phyloP scores from a whole-genome alignment of 2,888 invertebrate species.

The Choreutis nemorana region DNA sequence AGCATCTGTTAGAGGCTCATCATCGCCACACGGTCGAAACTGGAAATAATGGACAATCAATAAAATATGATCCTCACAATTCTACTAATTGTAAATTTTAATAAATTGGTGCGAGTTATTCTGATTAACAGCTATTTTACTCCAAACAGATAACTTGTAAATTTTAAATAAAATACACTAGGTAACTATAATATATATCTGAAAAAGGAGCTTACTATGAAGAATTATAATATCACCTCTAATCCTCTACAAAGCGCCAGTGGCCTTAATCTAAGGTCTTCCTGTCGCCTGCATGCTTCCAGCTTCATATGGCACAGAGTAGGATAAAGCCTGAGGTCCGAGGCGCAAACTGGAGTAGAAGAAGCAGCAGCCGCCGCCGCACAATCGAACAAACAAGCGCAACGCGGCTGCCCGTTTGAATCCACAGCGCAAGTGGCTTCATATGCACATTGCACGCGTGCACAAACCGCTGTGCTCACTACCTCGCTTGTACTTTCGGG shows the following conservation, averaged over 20 bases:
- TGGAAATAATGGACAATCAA: constrained; percentile 13
- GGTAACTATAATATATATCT: background rate
- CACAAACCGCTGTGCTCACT: constrained; percentile 73
- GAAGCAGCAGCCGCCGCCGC: constrained; percentile 62
- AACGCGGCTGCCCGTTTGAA: constrained; percentile 69
- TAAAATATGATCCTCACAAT: background rate
- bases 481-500: constrained; percentile 34
- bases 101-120: too few relatives aligned
- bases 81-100: background rate
- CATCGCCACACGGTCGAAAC: constrained; percentile 82
- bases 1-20: constrained; percentile 74
- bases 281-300: constrained; percentile 84
- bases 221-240: constrained; percentile 61
- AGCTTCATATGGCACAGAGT: constrained; percentile 86
- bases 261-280: constrained; percentile 77
- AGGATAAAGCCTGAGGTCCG: constrained; percentile 79
- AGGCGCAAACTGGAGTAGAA: constrained; percentile 79
- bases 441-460: constrained; percentile 82
- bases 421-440: constrained; percentile 87
- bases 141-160: background rate
- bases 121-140: too few relatives aligned
- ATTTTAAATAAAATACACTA: background rate
- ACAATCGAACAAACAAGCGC: constrained; percentile 83
- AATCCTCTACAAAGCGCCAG: constrained; percentile 81
- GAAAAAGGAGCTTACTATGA: too few relatives aligned